phyloP scores from a whole-genome alignment of 2,113 vertebrate species.

The Prunella himalayana region DNA sequence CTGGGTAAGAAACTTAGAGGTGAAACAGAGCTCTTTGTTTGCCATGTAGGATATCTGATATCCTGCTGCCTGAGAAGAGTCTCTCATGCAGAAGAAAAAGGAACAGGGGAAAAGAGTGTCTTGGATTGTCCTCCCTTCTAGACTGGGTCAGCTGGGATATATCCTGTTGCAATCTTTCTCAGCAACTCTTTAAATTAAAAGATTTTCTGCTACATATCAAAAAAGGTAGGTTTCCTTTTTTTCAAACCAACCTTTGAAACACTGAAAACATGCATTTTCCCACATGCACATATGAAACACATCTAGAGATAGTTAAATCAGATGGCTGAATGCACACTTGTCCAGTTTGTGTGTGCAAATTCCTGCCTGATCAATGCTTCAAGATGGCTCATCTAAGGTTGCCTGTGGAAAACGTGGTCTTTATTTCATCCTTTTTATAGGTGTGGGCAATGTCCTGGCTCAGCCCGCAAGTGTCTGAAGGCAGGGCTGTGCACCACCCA shows the following conservation, averaged over 20 bases:
- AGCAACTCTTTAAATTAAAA: background rate
- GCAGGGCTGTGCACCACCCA: background rate
- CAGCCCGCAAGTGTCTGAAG: background rate
- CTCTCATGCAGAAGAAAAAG: background rate
- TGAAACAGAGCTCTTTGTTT: background rate
- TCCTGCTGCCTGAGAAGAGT: background rate
- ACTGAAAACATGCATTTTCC: background rate
- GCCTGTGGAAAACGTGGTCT: accelerated
- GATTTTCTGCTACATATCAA: background rate
- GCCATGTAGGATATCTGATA: background rate
- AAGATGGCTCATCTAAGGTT: background rate
- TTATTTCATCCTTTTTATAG: background rate
- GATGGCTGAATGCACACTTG: background rate
- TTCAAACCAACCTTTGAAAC: background rate
- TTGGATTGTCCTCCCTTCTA: background rate
- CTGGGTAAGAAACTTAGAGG: background rate
- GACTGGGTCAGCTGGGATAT: background rate
- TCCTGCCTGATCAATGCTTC: background rate
- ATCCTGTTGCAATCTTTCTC: background rate
- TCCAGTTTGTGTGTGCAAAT: background rate
- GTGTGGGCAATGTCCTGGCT: background rate
- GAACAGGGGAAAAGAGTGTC: background rate
- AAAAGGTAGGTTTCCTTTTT: background rate
- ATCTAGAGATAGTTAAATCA: background rate
- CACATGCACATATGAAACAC: background rate